phyloP scores from a whole-genome alignment of 2,888 invertebrate species.

The Fissipunctia ypsillon region DNA sequence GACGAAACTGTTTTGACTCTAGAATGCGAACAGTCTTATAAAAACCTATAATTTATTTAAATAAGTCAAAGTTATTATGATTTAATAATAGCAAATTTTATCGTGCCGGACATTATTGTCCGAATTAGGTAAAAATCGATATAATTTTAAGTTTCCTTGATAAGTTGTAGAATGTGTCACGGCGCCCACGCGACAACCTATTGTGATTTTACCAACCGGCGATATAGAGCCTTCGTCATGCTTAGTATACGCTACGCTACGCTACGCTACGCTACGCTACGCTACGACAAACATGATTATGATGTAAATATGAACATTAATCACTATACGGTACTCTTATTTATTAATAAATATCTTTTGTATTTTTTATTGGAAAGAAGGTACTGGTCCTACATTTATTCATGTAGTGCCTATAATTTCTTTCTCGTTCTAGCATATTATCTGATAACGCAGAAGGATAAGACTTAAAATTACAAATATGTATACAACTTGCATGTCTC shows the following conservation, averaged over 20 bases:
- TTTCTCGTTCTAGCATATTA: neutral
- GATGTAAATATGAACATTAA: neutral
- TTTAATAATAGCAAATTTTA: conserved; percentile 50
- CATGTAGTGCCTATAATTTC: neutral
- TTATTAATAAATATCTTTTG: no score
- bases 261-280: conserved; percentile 34
- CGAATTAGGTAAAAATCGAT: conserved; percentile 68
- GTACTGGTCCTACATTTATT: neutral
- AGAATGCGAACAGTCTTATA: neutral
- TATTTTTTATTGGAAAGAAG: neutral
- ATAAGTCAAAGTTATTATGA: conserved; percentile 42
- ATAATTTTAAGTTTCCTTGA: conserved; percentile 69
- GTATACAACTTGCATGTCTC: neutral
- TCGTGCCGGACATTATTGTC: conserved; percentile 59
- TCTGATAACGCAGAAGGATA: neutral
- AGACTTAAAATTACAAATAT: neutral
- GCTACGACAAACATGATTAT: neutral
- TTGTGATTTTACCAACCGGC: conserved; percentile 63
- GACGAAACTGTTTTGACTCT: neutral
- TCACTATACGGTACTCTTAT: no score
- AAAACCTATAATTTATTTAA: conserved; percentile 31
- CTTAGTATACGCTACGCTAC: conserved; percentile 49
- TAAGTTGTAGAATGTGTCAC: conserved; percentile 71
- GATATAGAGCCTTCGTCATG: conserved; percentile 47
- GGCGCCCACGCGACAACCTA: conserved; percentile 72